Evolutionary conservation across 2,113 vertebrate genomes (phyloP), one percentile per base, ranked within the genome.

Genomic region (Nycticorax nycticorax): DNA sequence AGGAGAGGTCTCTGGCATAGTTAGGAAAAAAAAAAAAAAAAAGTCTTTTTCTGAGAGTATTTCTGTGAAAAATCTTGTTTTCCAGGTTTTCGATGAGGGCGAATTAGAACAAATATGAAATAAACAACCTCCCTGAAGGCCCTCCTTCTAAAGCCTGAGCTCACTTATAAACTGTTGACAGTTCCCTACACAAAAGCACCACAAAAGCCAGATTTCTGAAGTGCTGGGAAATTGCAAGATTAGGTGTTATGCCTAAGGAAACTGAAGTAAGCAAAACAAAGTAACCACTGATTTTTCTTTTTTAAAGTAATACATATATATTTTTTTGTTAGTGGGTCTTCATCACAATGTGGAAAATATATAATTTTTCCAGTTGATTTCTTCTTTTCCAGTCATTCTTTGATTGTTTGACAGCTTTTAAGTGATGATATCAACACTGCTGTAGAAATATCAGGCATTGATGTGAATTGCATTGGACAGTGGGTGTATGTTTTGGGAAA

Each of bases 321-420:
- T 11, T 10, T 74, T 95, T 96, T 95, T 84, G 22, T 93, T 93
- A 82, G 41, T 47, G 24, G 1, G 22, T 96, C 63, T 96, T 96
- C 89, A 90, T 63, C 53, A 89, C 23, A 85, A 14, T 79, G 30
- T 14, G 92, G 64, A 74, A 95, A 96, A 84, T 88, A 57, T 45
- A 43, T 84, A 75, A 63, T 95, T 96, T 95, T 97, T 96, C 90
- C 74, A 76, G 88, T 50, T 95, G 53, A 88, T 96, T 97, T 97
- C 63, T 75, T 96, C 48, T 17, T 96, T 98, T 96, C 39, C 71
- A 95, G 47, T 75, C 28, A 95, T 91, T 92, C 80, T 96, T 94
- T 95, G 39, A 75, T 79, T 96, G 22, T 93, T 96, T 97, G 94
- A 97, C 79, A 96, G 91, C 43, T 97, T 97, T 96, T 88, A 96